phyloP scores from a whole-genome alignment of 2,797 vertebrate genomes.

The Alfaro cultratus region DNA sequence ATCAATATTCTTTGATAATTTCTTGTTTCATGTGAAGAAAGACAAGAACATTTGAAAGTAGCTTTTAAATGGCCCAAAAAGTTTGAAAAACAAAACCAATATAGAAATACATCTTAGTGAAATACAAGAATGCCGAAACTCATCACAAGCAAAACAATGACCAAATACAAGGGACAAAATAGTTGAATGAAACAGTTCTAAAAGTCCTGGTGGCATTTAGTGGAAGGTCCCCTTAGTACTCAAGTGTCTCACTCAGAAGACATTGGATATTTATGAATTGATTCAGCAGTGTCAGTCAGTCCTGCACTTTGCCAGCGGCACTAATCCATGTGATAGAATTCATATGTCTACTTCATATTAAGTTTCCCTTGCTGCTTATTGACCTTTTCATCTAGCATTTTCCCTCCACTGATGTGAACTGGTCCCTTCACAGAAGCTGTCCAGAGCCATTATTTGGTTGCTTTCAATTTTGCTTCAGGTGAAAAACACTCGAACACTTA shows the following conservation, averaged over 20 bases:
- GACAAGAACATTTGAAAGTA: not conserved
- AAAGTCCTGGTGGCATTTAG: conserved; percentile 75
- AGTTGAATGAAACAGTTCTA: conserved; percentile 38
- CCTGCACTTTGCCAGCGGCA: conserved; percentile 73
- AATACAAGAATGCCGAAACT: not conserved
- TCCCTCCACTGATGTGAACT: conserved; percentile 58
- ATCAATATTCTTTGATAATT: not conserved
- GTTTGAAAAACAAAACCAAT: not conserved
- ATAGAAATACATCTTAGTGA: not conserved
- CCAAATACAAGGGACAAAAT: conserved; percentile 30
- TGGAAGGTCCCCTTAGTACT: conserved; percentile 68
- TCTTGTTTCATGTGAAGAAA: not conserved
- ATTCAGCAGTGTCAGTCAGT: conserved; percentile 73
- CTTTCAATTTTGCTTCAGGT: conserved; percentile 61
- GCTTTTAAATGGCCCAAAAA: not conserved
- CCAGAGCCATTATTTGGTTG: conserved; percentile 68
- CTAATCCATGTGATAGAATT: conserved; percentile 80
- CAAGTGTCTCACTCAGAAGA: conserved; percentile 55
- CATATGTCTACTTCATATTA: conserved; percentile 81
- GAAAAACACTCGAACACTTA: conserved; percentile 58
- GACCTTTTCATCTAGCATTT: conserved; percentile 81
- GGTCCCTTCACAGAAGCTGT: conserved; percentile 68
- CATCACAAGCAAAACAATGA: not conserved
- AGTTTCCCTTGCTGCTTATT: conserved; percentile 78
- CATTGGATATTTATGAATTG: conserved; percentile 79